Base-by-base conservation (phyloP, 2,797 vertebrate genomes). In the Girardinus metallicus region DNA sequence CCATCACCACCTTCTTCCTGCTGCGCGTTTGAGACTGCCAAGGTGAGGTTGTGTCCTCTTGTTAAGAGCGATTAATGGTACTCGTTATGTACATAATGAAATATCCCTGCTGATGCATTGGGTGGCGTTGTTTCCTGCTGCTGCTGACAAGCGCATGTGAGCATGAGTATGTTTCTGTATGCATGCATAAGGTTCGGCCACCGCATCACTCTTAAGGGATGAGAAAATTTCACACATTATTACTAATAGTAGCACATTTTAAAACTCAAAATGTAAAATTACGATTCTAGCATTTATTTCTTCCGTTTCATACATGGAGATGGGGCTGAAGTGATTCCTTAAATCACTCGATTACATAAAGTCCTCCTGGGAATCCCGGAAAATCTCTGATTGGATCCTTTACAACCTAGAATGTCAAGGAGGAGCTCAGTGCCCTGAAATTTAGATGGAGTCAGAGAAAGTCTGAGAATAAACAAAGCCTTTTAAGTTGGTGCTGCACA, bases 61-160 rank as follows among this genome's bases (percentile, higher is more conserved):
- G 95, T 96, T 96, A 95, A 94, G 94, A 95, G 93, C 94, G 91
- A 95, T 96, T 96, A 96, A 96, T 95, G 95, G 94, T 90, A 93
- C 95, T 95, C 90, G 94, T 96, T 95, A 95, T 95, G 94, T 95
- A 95, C 93, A 94, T 95, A 95, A 95, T 95, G 94, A 96, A 96
- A 95, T 94, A 95, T 95, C 94, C 92, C 92, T 92, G 91, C 93
- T 92, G 92, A 94, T 95, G 94, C 92, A 90, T 94, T 92, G 92
- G 91, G 83, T 91, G 93, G 89, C 81, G 87, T 92, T 91, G 90
- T 89, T 87, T 92, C 89, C 83, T 82, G 57, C 81, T 84, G 74
- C 11, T 78, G 36, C 79, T 51, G 41, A 81, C 72, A 73, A 74
- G 66, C 74, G 36, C 29, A 36, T 49, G 64, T 49, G 26, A 68